Base-by-base conservation (phyloP, 2,113 vertebrate species). In the Alces alces region DNA sequence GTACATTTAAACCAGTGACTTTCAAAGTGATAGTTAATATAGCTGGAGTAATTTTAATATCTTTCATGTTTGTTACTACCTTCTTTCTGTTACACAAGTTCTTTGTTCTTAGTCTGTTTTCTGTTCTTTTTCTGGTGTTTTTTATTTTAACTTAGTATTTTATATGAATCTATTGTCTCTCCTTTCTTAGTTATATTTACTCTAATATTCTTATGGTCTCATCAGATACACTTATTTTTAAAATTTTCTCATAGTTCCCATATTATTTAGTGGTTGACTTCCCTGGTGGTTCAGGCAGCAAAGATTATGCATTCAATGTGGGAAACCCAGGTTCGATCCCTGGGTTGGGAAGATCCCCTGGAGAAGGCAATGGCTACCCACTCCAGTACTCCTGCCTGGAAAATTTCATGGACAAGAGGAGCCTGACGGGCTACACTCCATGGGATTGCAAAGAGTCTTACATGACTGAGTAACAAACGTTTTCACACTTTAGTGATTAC, bases 391-490 rank as follows among this genome's bases (percentile, higher is more conserved):
- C 66, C 66, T 39, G 21, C 66, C 66, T 23, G 10, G n/a, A 73
- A 23, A 23, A 23, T 13, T 39, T 39, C 66, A 39, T 39, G 19
- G 6, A 23, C 10, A 39, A 39, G n/a, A 39, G n/a, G n/a, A 73
- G n/a, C 66, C 21, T 12, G n/a, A 23, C 0, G 0, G n/a, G n/a
- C 19, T 23, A 39, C n/a, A 39, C 19, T 39, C 10, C n/a, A 39
- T 73, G 19, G 19, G 19, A 39, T 23, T 73, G 66, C 66, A 23
- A 70, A 70, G 66, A 70, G n/a, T 73, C 66, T 23, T 10, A 23
- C 66, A 73, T 23, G n/a, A 39, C 19, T 39, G 10, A 73, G 19
- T 23, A 39, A 39, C n/a, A 39, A 39, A 25, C 5, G 2, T 39
- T 73, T 73, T 39, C 66, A 73, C 10, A 25, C 19, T 50, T 82